A percentile compares a stretch with the other conserved stretches of the same genome.
Conservation (phyloP, 2,113 vertebrate genomes). For the Halichoerus grypus region DNA sequence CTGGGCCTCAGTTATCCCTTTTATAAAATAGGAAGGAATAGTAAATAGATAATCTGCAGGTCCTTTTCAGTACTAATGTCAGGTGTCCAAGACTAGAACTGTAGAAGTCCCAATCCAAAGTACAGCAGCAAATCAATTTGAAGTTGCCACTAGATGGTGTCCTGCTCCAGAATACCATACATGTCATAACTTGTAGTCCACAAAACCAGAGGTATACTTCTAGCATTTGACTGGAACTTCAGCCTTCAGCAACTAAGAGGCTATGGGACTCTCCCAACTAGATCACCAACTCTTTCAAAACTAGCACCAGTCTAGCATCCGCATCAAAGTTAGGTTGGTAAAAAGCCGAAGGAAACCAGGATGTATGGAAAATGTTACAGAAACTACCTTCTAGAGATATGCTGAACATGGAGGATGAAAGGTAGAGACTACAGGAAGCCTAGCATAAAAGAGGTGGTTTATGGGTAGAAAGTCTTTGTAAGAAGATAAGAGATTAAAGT, state of each 20-base stretch:
- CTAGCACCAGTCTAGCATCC: background rate
- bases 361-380: conserved; percentile 15
- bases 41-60: background rate
- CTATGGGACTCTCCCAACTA: background rate
- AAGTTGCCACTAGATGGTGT: conserved; percentile 69
- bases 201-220: background rate
- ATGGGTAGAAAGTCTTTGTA: background rate
- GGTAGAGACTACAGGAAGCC: background rate
- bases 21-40: background rate
- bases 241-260: background rate
- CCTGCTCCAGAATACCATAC: background rate
- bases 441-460: background rate
- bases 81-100: background rate
- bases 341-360: background rate
- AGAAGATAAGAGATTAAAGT: background rate
- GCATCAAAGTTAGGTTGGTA: background rate
- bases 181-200: background rate
- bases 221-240: background rate
- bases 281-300: background rate
- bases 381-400: conserved; percentile 25
- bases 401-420: background rate
- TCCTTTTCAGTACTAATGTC: background rate
- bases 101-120: background rate
- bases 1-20: background rate
- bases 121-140: background rate